A percentile compares a stretch with the other conserved stretches of the same genome.
phyloP scores from a whole-genome alignment of 2,113 vertebrate genomes.

The Burhinus bistriatus region DNA sequence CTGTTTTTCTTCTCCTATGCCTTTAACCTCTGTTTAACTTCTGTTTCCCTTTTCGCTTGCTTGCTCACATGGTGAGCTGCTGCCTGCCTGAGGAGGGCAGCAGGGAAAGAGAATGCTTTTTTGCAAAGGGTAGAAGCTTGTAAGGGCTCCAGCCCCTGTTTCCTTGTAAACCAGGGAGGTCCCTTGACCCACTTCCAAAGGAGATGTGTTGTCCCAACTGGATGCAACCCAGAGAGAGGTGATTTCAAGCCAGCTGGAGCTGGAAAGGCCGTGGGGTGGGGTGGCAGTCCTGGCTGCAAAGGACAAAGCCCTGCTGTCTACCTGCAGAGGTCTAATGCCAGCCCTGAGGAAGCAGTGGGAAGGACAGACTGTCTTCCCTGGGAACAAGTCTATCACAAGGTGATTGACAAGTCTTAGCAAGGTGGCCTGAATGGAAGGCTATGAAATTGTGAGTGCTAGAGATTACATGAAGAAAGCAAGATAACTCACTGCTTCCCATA shows the following conservation, averaged over 20 bases:
- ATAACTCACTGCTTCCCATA: background rate
- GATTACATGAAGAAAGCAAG: background rate
- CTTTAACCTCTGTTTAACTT: constrained; percentile 28
- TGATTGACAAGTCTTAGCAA: background rate
- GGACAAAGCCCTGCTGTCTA: background rate
- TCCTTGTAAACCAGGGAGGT: background rate
- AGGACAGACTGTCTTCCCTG: background rate
- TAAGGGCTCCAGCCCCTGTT: background rate
- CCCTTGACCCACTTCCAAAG: background rate
- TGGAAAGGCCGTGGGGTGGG: background rate
- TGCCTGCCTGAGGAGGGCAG: background rate
- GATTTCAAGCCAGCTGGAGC: background rate
- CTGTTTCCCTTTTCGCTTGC: background rate
- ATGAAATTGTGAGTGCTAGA: background rate
- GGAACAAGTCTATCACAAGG: background rate
- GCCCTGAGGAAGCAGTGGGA: background rate
- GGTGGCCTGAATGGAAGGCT: background rate
- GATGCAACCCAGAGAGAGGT: background rate
- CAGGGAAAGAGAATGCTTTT: background rate
- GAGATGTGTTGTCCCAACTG: background rate
- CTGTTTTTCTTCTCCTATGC: background rate
- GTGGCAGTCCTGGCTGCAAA: background rate
- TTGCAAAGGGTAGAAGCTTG: background rate
- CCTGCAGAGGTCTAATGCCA: background rate
- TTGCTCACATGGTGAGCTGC: background rate